These are phyloP conservation scores for Cotesia chilonis DNA, from an alignment of 1,140 invertebrate genomes.

Conservation along the genomic window DNA sequence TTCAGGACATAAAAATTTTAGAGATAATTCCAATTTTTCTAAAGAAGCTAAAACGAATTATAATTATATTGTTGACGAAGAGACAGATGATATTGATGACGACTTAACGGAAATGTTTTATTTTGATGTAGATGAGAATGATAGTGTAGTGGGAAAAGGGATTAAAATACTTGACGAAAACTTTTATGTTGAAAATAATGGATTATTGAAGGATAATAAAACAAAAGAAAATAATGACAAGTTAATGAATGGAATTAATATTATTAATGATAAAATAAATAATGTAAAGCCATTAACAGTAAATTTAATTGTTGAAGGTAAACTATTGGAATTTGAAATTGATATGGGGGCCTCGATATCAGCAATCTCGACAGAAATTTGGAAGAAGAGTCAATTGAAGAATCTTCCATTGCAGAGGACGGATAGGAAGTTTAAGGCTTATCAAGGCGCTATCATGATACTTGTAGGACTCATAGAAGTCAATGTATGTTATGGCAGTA, in stretches of 20 bases:
- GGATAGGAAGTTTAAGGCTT: conserved; percentile 25
- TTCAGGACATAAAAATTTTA: no score
- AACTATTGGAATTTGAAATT: conserved; percentile 25
- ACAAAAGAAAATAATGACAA: conserved; percentile 12
- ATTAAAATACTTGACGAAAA: no score
- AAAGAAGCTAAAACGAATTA: no score
- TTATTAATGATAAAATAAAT: conserved; percentile 5
- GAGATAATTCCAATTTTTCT: no score
- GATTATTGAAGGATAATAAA: conserved; percentile 1
- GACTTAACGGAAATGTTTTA: no score
- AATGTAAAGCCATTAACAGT: conserved; percentile 26
- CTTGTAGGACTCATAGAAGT: conserved; percentile 14
- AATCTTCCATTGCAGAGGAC: conserved; percentile 1
- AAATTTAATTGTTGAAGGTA: conserved; percentile 26
- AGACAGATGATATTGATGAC: no score
- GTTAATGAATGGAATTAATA: conserved; percentile 10
- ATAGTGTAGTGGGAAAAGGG: no score
- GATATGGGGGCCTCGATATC: no score
- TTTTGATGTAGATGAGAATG: no score
- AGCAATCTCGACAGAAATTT: conserved; percentile 29
- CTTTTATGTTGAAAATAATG: not conserved
- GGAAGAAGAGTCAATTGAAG: conserved; percentile 18
- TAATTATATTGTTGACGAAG: no score
- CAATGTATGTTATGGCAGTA: conserved; percentile 14
- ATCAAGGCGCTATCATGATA: conserved; percentile 25